A percentile compares a stretch with the other conserved stretches of the same genome.
Conservation (phyloP, 1,140 invertebrate species). For the Ruditapes philippinarum region DNA sequence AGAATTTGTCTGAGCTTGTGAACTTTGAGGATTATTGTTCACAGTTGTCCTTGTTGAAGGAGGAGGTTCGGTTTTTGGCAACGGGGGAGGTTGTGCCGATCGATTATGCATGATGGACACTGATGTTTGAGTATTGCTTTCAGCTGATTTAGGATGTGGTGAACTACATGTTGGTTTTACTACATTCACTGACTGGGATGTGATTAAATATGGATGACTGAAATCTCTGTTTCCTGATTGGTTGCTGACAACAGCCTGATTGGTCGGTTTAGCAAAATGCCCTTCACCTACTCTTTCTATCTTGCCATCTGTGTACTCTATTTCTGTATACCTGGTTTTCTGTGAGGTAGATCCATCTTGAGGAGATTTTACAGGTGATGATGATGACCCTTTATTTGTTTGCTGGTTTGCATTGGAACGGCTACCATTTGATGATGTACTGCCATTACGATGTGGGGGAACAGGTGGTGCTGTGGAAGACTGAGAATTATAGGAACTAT, state of each 20-base stretch:
- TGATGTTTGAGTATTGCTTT: slow-evolving; percentile 83
- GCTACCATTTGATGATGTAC: slow-evolving; percentile 49
- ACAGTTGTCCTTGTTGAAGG: slow-evolving; percentile 61
- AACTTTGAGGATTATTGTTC: slow-evolving; percentile 67
- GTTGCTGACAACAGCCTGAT: slow-evolving; percentile 59
- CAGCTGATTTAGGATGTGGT: slow-evolving; percentile 74
- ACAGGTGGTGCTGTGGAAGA: slow-evolving; percentile 65
- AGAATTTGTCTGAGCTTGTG: slow-evolving; percentile 26
- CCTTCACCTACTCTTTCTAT: slow-evolving; percentile 75
- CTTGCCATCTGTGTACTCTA: slow-evolving; percentile 75
- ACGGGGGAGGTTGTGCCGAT: slow-evolving; percentile 64
- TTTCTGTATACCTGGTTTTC: slow-evolving; percentile 75
- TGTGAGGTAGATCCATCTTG: slow-evolving; percentile 67
- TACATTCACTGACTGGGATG: slow-evolving; percentile 81
- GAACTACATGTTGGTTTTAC: slow-evolving; percentile 83
- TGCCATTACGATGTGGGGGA: slow-evolving; percentile 65
- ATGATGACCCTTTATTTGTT: slow-evolving; percentile 33
- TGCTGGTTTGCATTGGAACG: slow-evolving; percentile 44
- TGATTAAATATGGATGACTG: slow-evolving; percentile 65
- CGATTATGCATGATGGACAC: slow-evolving; percentile 79
- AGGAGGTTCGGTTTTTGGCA: slow-evolving; percentile 74
- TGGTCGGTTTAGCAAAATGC: slow-evolving; percentile 71
- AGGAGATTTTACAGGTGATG: slow-evolving; percentile 36
- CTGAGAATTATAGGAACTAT: slow-evolving; percentile 57
- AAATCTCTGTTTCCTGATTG: slow-evolving; percentile 61